Evolutionary conservation across 2,888 invertebrate species (phyloP), one percentile per base, ranked within the genome.

Genomic region (Sphaerophoria rueppellii): DNA sequence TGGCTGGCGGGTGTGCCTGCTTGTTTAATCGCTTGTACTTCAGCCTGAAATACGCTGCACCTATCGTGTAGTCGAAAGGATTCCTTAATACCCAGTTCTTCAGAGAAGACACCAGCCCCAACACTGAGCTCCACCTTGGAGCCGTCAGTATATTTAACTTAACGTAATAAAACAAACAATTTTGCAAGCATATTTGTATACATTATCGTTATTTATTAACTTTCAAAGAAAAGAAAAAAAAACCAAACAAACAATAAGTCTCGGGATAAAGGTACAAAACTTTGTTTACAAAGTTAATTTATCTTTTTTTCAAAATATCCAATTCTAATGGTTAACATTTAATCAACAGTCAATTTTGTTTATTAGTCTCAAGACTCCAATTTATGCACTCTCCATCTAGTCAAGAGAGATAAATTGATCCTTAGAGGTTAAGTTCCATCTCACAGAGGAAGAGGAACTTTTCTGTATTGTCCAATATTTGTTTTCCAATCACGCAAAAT

Each of bases 141-240:
- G 24, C 24, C 24, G 24, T 24, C 7, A 34, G 16, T 16, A 35
- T 50, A 7, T n/a, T 12, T 11, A 12, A 2, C 11, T 24, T 7
- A 46, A 43, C 55, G 24, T 14, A 35, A 46, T 46, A 46, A 58
- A 67, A 46, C 58, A 32, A 24, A 34, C 35, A 46, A 52, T 3
- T 48, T 75, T 83, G 83, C 83, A 83, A 83, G 83, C 83, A 83
- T 82, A 75, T 77, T 74, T 82, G 57, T 60, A 61, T 77, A 65
- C 74, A 61, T 75, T 75, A n/a, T n/a, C n/a, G n/a, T 83, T 50
- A 24, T 65, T 83, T 80, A 83, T 83, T 83, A 63, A 79, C 72
- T 76, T 24, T 69, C 72, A 76, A 74, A 74, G 57, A 67, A 58
- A 34, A 50, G 24, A 24, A 24, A 65, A 78, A 58, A 7, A 40